Percentiles rank a stretch among this genome's conserved stretches.
Evolutionary conservation across 2,113 vertebrate genomes (phyloP).

Genomic region (Urocolius indicus): DNA sequence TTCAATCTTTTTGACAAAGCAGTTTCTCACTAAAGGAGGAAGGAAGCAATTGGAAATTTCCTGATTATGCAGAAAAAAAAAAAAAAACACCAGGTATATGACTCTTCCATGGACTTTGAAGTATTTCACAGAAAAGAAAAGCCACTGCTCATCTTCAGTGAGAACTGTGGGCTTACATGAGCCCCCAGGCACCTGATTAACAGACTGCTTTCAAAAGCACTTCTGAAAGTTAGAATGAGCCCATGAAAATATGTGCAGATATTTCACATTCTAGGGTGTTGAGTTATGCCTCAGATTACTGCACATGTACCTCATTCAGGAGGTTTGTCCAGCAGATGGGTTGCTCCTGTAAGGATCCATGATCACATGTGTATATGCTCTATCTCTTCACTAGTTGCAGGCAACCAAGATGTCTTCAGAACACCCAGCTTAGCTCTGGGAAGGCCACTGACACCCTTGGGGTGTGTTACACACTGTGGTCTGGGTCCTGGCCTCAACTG

Average conservation of each 20-base stretch:
- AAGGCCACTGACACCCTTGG: not conserved
- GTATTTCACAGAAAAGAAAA: not conserved
- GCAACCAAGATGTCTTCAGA: not conserved
- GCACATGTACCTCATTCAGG: not conserved
- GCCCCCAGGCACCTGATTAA: not conserved
- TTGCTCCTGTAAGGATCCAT: not conserved
- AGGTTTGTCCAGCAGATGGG: not conserved
- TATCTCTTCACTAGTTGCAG: not conserved
- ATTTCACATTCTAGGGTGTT: not conserved
- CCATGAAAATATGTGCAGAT: not conserved
- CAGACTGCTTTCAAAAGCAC: not conserved
- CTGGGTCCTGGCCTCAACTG: not conserved
- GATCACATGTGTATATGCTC: not conserved
- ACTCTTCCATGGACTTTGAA: not conserved
- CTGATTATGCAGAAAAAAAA: not conserved
- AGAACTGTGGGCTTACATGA: not conserved
- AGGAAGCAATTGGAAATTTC: not conserved
- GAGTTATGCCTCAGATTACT: not conserved
- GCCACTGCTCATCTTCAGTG: not conserved
- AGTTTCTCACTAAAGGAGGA: not conserved
- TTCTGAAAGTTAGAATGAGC: not conserved
- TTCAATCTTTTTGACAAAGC: not conserved
- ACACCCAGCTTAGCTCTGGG: accelerated
- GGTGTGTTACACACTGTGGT: not conserved
- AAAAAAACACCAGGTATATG: no score